These are phyloP conservation scores for Drosophila pallidifrons DNA, from an alignment of 1,140 invertebrate genomes.

Conservation along the genomic window DNA sequence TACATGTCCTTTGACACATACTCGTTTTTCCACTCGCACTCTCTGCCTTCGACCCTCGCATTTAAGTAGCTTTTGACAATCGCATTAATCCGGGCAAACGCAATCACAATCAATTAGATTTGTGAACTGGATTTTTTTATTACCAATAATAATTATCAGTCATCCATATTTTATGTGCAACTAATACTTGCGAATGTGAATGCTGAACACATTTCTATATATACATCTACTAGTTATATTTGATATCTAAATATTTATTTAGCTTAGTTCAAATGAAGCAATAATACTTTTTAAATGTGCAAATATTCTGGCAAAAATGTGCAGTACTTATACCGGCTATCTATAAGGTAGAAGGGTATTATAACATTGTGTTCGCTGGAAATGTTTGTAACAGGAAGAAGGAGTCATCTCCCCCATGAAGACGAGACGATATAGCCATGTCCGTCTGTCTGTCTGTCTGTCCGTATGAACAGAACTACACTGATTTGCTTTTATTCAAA, in stretches of 20 bases:
- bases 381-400: no score
- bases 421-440: no score
- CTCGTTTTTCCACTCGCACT: background rate
- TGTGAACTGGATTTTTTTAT: slow-evolving; percentile 28
- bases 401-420: no score
- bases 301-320: background rate
- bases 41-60: background rate
- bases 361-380: no score
- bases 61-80: slow-evolving; percentile 45
- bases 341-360: no score
- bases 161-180: background rate
- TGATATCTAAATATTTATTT: slow-evolving; percentile 1
- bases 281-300: background rate
- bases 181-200: background rate
- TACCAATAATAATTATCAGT: slow-evolving; percentile 12
- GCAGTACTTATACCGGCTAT: no score
- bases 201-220: no score
- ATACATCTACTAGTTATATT: background rate
- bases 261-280: slow-evolving; percentile 1
- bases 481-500: no score
- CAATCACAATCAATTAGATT: slow-evolving; percentile 12
- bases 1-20: slow-evolving; percentile 37
- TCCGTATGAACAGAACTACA: no score
- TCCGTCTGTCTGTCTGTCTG: no score
- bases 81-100: slow-evolving; percentile 33